These are phyloP conservation scores for Cryptosula pallasiana DNA, from an alignment of 2,888 invertebrate species.

Conservation along the genomic window DNA sequence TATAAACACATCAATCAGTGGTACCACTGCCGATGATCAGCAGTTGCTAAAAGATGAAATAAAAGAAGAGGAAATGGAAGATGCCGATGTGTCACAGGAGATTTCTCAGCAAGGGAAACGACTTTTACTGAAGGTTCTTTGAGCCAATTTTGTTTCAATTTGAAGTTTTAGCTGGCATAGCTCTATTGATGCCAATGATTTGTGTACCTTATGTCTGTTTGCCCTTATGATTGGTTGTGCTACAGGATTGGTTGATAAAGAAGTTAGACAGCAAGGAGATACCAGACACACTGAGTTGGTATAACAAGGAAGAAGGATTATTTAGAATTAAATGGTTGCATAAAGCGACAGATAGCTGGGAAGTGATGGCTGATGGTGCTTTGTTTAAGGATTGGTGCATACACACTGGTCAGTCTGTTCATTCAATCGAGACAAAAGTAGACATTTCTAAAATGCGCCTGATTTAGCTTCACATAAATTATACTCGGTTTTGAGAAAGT, in stretches of 20 bases:
- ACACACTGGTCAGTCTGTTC: slow-evolving; percentile 17
- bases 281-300: slow-evolving; percentile 90
- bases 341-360: slow-evolving; percentile 24
- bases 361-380: background rate
- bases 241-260: slow-evolving; percentile 6
- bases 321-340: slow-evolving; percentile 25
- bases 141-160: background rate
- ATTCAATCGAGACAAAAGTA: no score
- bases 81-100: background rate
- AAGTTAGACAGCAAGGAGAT: slow-evolving; percentile 67
- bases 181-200: no score
- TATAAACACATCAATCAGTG: background rate
- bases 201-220: no score
- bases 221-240: no score
- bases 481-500: no score
- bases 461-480: no score
- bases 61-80: slow-evolving; percentile 22
- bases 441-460: no score
- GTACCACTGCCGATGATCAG: background rate
- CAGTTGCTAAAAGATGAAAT: slow-evolving; percentile 11
- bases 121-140: slow-evolving; percentile 9
- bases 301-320: slow-evolving; percentile 86
- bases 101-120: slow-evolving; percentile 5
- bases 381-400: slow-evolving; percentile 24
- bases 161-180: no score